phyloP scores from a whole-genome alignment of 1,140 invertebrate genomes.

The Drosophila mauritiana region DNA sequence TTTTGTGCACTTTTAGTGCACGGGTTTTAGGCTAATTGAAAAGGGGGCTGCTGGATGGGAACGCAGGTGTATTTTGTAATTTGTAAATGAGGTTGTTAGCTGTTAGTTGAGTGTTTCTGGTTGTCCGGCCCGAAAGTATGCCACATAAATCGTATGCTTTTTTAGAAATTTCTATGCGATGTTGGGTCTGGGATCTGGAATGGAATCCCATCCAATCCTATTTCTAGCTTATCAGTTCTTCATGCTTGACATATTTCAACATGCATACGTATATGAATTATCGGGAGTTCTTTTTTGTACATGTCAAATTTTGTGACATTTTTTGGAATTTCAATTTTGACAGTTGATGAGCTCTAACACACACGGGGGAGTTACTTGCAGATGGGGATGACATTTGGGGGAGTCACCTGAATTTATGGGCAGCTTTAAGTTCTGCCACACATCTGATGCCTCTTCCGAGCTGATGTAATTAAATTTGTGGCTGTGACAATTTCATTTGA shows the following conservation, averaged over 20 bases:
- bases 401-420: conserved; percentile 28
- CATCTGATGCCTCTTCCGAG: conserved; percentile 9
- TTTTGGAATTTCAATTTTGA: conserved; percentile 74
- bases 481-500: conserved; percentile 72
- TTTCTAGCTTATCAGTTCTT: conserved; percentile 64
- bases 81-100: conserved; percentile 56
- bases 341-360: conserved; percentile 51
- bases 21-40: conserved; percentile 83
- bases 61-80: conserved; percentile 53
- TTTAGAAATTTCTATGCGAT: background rate
- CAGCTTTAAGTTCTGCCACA: conserved; percentile 19
- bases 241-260: conserved; percentile 77
- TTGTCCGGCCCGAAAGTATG: conserved; percentile 27
- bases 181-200: too few relatives aligned
- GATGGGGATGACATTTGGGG: background rate
- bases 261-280: conserved; percentile 49
- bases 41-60: conserved; percentile 26
- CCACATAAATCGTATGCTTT: conserved; percentile 17
- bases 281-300: conserved; percentile 42
- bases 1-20: conserved; percentile 34
- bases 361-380: background rate
- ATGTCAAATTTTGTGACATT: conserved; percentile 76
- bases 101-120: conserved; percentile 10
- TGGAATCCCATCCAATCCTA: conserved; percentile 7
- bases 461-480: conserved; percentile 77